Evolutionary conservation across 2,888 invertebrate species (phyloP).

Genomic region (Pachymerium ferrugineum): DNA sequence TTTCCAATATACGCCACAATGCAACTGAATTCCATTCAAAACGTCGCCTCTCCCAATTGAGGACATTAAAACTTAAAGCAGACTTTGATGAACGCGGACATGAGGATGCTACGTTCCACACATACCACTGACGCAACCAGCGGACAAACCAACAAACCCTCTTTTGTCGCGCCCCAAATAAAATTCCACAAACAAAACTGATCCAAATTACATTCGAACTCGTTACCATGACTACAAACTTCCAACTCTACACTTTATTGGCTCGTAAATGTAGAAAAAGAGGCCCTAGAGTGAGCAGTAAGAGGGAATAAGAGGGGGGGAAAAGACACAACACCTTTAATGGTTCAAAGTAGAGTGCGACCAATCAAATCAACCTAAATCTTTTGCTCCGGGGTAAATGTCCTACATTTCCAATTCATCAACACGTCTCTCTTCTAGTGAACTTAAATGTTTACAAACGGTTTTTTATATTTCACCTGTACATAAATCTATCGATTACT

Average conservation of each 20-base stretch:
- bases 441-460: no score
- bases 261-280: not conserved
- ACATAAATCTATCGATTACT: not conserved
- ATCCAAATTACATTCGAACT: slow-evolving; percentile 22
- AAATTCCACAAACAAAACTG: slow-evolving; percentile 25
- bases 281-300: slow-evolving; percentile 5
- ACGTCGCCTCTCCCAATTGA: not conserved
- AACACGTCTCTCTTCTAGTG: no score
- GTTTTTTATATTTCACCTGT: not conserved
- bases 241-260: no score
- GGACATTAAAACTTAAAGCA: slow-evolving; percentile 15
- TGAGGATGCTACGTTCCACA: not conserved
- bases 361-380: slow-evolving; percentile 24
- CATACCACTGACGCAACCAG: not conserved
- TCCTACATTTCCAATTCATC: not conserved
- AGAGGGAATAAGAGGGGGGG: no score
- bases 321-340: slow-evolving; percentile 12
- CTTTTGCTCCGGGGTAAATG: not conserved
- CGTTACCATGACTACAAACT: not conserved
- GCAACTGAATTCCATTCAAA: not conserved
- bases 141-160: slow-evolving; percentile 27
- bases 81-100: slow-evolving; percentile 15
- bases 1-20: not conserved
- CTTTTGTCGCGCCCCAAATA: slow-evolving; percentile 18
- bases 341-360: not conserved